Conservation (phyloP, 2,113 vertebrate species). For the Glareola pratincola region DNA sequence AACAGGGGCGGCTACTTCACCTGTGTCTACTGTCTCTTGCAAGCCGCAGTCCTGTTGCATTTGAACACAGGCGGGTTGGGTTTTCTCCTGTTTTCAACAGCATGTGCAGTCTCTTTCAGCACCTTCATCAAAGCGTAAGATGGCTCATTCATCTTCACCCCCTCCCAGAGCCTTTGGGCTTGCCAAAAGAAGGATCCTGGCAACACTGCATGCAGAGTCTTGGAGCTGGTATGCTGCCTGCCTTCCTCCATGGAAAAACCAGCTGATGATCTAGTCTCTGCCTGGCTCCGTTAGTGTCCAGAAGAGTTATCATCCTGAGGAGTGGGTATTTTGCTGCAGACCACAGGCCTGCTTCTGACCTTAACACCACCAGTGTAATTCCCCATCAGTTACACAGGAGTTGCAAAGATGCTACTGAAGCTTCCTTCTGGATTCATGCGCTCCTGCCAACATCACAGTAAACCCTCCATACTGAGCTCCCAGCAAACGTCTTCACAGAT, state of each 20-base stretch:
- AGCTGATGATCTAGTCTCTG: neutral
- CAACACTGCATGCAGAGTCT: neutral
- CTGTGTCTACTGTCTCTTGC: neutral
- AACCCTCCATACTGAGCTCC: neutral
- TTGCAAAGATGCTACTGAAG: neutral
- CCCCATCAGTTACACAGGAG: neutral
- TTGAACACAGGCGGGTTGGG: fast-evolving
- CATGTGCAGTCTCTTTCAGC: neutral
- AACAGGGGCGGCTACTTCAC: neutral
- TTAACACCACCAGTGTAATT: neutral
- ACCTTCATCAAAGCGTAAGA: neutral
- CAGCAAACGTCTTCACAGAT: neutral
- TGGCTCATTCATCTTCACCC: neutral
- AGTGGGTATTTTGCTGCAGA: neutral
- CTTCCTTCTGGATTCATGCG: neutral
- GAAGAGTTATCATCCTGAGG: neutral
- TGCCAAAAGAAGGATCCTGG: neutral
- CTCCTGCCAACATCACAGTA: neutral
- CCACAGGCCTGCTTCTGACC: neutral
- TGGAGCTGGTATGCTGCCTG: neutral
- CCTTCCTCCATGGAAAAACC: neutral
- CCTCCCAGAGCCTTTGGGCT: neutral
- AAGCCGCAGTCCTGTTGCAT: neutral
- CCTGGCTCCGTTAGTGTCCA: neutral
- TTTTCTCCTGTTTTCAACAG: neutral